Base-by-base conservation (phyloP, 2,888 invertebrate genomes). In the Drosophila atroscutellata region DNA sequence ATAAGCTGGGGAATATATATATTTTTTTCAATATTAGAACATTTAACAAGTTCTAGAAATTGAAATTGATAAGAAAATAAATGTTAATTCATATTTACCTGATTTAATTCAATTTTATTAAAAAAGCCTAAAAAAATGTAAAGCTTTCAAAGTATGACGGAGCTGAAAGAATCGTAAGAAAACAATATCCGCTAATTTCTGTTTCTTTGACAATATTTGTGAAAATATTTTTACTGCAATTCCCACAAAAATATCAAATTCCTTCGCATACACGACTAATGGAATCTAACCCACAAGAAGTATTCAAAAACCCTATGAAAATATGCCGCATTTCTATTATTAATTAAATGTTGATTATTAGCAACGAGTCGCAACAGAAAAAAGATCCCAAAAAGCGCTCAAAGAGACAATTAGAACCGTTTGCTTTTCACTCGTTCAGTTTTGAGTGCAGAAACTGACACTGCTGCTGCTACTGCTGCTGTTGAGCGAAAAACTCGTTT, bases 211-310 rank as follows among this genome's bases (percentile, higher is more conserved):
- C 15, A 55, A 13, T 28, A n/a, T 26, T 36, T 28, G 45, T 55
- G 54, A 55, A 51, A 37, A 42, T 9, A 28, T 9, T 49, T 45
- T 20, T 8, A 8, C 13, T 51, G 42, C 58, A 72, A 54, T 80
- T 80, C 82, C 59, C 82, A 84, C 82, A 45, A 52, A 65, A 54
- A 69, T 84, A 87, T 87, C 75, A 69, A 72, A 78, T 83, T 84
- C 57, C 75, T 34, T 3, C 2, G 37, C 68, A 67, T 13, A 18
- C 20, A 49, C 83, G 77, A 74, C 66, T 49, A 71, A 86, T 5
- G 11, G 26, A 55, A 42, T 34, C 15, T 9, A 56, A 63, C n/a
- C 28, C 36, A 45, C 45, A 24, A 45, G 59, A 72, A 51, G n/a
- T 26, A 37, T 45, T 20, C 8, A 55, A 34, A 66, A 71, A 63